Conservation (phyloP, 2,888 invertebrate species). For the Hesperia comma region DNA sequence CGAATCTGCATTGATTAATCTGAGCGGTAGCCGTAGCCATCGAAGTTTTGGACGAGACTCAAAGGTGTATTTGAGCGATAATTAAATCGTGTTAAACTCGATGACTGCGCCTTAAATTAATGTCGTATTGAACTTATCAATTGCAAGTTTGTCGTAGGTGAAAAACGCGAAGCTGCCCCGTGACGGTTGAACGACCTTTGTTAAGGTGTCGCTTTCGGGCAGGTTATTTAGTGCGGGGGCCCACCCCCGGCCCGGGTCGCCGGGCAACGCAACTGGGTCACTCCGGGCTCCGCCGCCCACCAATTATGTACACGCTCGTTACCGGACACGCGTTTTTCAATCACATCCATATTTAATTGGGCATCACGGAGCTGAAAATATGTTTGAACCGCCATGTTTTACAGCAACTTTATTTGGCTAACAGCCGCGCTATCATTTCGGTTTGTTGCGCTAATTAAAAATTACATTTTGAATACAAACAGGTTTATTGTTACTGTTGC, state of each 20-base stretch:
- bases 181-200: constrained; percentile 83
- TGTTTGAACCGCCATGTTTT: constrained; percentile 77
- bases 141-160: constrained; percentile 46
- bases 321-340: constrained; percentile 85
- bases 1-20: constrained; percentile 36
- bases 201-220: constrained; percentile 83
- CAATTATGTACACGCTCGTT: constrained; percentile 85
- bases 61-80: too few relatives aligned
- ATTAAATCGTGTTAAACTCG: background rate
- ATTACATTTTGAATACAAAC: constrained; percentile 21
- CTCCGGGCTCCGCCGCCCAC: constrained; percentile 75
- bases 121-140: background rate
- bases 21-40: background rate
- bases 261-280: constrained; percentile 83
- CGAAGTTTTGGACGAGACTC: too few relatives aligned
- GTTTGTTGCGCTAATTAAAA: constrained; percentile 28
- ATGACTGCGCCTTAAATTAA: background rate
- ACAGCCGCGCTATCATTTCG: constrained; percentile 25
- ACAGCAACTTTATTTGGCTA: constrained; percentile 59
- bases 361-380: constrained; percentile 81
- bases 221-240: constrained; percentile 77
- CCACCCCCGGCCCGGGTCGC: constrained; percentile 66
- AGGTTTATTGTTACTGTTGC: background rate
- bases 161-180: constrained; percentile 64
- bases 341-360: constrained; percentile 85